These are phyloP conservation scores for Xerus rutilus DNA, from an alignment of 2,797 vertebrate genomes.

Conservation along the genomic window DNA sequence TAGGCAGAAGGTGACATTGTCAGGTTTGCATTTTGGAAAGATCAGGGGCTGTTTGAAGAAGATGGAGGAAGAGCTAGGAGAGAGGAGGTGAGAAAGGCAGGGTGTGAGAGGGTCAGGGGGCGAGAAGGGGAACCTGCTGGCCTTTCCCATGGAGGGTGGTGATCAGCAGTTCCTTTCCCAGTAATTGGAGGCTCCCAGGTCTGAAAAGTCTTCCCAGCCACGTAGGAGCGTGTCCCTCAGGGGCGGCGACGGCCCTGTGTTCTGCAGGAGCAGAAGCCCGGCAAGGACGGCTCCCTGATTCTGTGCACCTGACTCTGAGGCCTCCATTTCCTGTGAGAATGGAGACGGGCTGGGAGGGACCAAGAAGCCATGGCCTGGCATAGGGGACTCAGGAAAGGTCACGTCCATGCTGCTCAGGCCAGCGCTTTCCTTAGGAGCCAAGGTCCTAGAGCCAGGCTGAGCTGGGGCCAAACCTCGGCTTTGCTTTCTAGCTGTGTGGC, in stretches of 20 bases:
- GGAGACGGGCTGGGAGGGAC: rapidly evolving
- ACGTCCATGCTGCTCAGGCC: rapidly evolving
- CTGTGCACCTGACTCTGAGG: background rate
- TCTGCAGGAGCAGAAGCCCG: background rate
- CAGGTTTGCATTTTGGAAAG: background rate
- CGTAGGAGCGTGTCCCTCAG: background rate
- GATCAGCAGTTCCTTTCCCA: background rate
- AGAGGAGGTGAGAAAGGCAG: background rate
- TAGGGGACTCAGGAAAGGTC: rapidly evolving
- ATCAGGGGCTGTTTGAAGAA: background rate
- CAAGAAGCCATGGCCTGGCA: background rate
- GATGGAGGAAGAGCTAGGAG: background rate
- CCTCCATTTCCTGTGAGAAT: background rate
- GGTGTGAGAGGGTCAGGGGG: rapidly evolving
- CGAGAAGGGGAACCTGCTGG: background rate
- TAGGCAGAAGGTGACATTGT: background rate
- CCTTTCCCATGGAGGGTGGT: background rate
- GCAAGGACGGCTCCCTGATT: background rate
- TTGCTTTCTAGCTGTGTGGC: background rate
- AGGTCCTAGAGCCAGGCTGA: background rate
- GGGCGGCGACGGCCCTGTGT: background rate
- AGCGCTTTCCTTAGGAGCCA: background rate
- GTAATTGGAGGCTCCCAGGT: background rate
- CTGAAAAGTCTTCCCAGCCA: no score
- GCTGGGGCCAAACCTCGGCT: background rate